Base-by-base conservation (phyloP, 2,888 invertebrate species). In the Vesta saturnalis region DNA sequence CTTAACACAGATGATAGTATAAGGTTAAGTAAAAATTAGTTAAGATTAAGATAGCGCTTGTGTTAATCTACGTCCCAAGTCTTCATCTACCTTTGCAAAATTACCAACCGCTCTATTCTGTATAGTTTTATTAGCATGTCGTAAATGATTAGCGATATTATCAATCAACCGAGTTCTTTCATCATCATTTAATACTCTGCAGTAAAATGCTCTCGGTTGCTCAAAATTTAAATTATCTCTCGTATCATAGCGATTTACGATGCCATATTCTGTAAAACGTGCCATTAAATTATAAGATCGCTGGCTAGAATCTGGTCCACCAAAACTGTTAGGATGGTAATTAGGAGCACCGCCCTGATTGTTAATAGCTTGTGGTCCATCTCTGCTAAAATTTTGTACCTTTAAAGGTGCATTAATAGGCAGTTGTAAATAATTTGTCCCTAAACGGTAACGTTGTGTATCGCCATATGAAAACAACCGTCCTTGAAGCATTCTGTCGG, bases 301-400 rank as follows among this genome's bases (percentile, higher is more conserved):
- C 0, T 89, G 87, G 76, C 90, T 89, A 69, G 89, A 89, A 74
- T 91, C 89, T 0, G 97, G 97, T 0, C 98, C 98, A 64, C 89
- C 87, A 85, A 97, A 99, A 72, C 96, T 97, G 86, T 99, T 99
- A 0, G 99, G 99, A 86, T 90, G 96, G 83, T 99, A 99, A 85
- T 97, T 98, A 1, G 98, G 98, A 1, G 94, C 92, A n/a, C 93
- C 94, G 1, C 90, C 91, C 83, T 96, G 96, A 83, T 95, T 96
- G 74, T 89, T 89, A 46, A 90, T 87, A 23, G 88, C 86, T 86
- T 91, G 91, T 1, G 89, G 88, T 0, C 97, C 98, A 82, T 97
- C 97, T 43, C 98, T 90, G 82, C 95, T 94, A 81, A 94, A 97
- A 83, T 96, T 95, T 39, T 86, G 84, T 1, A 89, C 87, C 69